Percentiles rank a stretch among this genome's conserved stretches.
Evolutionary conservation across 2,888 invertebrate genomes (phyloP).

Genomic region (Meloe dianella): DNA sequence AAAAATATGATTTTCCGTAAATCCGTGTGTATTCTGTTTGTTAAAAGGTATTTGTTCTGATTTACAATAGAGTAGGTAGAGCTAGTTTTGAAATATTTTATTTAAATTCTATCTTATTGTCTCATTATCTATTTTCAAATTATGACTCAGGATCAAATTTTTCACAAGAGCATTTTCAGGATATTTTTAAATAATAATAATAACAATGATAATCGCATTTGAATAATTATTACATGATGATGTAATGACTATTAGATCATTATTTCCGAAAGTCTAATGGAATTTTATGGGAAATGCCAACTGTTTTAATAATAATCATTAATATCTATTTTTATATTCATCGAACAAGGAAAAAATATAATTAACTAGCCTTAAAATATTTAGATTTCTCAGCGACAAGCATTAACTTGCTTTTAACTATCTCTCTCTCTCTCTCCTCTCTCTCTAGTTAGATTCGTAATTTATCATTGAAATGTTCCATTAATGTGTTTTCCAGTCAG

Average conservation of each 20-base stretch:
- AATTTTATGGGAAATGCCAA: not conserved
- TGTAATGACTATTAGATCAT: slow-evolving; percentile 7
- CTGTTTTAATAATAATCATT: not conserved
- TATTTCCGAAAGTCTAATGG: not conserved
- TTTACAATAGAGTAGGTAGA: slow-evolving; percentile 4
- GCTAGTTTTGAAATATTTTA: not conserved
- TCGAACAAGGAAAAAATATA: not conserved
- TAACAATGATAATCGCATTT: not conserved
- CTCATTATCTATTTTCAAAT: slow-evolving; percentile 8
- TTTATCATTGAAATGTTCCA: slow-evolving; percentile 2
- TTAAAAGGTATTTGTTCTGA: not conserved
- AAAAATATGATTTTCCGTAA: not conserved
- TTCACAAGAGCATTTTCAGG: not conserved
- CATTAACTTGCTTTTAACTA: too few species aligned
- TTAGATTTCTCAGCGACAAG: too few species aligned
- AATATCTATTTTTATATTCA: not conserved
- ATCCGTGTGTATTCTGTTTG: not conserved
- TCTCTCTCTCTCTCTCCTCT: too few species aligned
- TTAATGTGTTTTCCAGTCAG: slow-evolving; percentile 8
- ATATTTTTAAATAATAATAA: not conserved
- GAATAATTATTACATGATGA: not conserved
- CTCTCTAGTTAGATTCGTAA: too few species aligned
- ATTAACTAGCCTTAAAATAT: not conserved
- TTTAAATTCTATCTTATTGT: not conserved
- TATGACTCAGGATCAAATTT: not conserved